Evolutionary conservation across 2,888 invertebrate species (phyloP).

Genomic region (Tenthredo livida): DNA sequence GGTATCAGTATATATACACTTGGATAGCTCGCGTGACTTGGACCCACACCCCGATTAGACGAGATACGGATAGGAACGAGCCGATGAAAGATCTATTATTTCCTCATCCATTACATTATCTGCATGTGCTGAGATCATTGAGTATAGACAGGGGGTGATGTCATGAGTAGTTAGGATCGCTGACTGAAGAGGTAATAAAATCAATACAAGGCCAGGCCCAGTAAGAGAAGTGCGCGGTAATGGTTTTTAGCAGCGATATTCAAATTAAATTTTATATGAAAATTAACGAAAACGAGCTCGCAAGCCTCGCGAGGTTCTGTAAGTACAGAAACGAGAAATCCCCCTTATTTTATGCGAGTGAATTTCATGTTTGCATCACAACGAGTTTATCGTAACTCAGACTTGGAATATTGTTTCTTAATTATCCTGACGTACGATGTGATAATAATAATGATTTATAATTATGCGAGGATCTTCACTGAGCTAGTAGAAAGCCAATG

Average conservation of each 20-base stretch:
- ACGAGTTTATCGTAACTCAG: not conserved
- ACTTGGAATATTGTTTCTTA: not conserved
- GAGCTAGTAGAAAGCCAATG: conserved; percentile 24
- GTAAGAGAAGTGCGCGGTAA: not conserved
- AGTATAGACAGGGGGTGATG: conserved; percentile 34
- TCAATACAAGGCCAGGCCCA: not conserved
- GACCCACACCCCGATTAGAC: not conserved
- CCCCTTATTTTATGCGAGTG: not conserved
- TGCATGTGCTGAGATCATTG: conserved; percentile 20
- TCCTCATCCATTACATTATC: conserved; percentile 23
- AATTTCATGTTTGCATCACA: not conserved
- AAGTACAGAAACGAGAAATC: not conserved
- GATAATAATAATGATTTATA: not conserved
- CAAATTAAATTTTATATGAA: not conserved
- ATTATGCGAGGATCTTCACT: conserved; percentile 4
- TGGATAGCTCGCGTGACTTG: not conserved
- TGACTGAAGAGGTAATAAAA: conserved; percentile 29
- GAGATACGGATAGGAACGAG: not conserved
- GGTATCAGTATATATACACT: not conserved
- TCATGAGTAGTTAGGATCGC: conserved; percentile 27
- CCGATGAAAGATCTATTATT: not conserved
- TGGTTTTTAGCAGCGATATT: conserved; percentile 10
- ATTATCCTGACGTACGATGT: not conserved
- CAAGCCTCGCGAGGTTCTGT: not conserved
- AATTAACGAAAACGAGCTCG: not conserved